Percentiles rank a stretch among this genome's conserved stretches.
These are phyloP conservation scores for Glaucopsyche alexis DNA, from an alignment of 2,888 invertebrate genomes.

Conservation along the genomic window DNA sequence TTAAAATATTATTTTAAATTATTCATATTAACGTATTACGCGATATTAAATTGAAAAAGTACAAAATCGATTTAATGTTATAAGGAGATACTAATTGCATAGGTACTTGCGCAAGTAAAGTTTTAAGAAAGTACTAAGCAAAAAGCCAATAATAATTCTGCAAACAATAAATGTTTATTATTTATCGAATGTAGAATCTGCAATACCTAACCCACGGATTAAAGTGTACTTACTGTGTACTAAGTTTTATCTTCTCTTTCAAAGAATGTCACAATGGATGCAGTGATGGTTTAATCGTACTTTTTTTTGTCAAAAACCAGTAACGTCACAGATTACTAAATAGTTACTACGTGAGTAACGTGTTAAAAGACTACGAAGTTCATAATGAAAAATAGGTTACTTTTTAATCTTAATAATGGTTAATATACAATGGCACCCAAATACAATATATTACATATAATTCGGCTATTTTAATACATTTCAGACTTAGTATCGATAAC, in stretches of 20 bases:
- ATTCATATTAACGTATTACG: not conserved
- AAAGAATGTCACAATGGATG: too few species aligned
- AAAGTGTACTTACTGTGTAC: too few species aligned
- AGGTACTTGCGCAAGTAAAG: not conserved
- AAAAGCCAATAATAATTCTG: not conserved
- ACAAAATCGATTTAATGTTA: not conserved
- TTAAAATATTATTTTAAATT: not conserved
- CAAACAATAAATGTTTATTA: not conserved
- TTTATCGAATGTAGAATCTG: not conserved
- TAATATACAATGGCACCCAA: not conserved
- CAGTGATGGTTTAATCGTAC: too few species aligned
- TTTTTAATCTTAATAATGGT: not conserved
- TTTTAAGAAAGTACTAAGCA: not conserved
- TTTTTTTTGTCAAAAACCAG: too few species aligned
- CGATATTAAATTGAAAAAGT: not conserved
- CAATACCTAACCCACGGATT: too few species aligned
- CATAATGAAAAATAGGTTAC: not conserved
- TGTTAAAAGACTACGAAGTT: too few species aligned
- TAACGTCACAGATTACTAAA: too few species aligned
- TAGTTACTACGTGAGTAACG: too few species aligned
- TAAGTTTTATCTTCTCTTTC: too few species aligned
- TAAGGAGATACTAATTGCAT: not conserved
- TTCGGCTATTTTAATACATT: not conserved
- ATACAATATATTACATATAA: not conserved
- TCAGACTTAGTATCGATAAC: not conserved